Evolutionary conservation across 2,888 invertebrate species (phyloP), one percentile per base, ranked within the genome.

Genomic region (Anoplius nigerrimus): DNA sequence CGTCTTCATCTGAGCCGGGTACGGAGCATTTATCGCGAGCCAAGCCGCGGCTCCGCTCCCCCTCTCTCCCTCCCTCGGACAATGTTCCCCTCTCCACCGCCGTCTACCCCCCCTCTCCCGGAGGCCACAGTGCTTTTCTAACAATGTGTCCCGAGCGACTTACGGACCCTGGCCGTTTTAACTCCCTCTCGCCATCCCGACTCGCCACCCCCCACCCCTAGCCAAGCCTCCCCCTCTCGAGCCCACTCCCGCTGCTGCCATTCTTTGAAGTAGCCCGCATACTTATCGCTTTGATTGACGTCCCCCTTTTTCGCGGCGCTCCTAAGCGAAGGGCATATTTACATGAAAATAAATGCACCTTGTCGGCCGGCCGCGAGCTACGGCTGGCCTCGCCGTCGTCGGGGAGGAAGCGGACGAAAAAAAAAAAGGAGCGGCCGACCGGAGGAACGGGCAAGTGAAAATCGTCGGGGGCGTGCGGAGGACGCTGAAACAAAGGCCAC

Each of bases 281-380:
- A 73, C 76, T 76, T 76, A 76, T 76, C 76, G 76, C 76, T 45
- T 76, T 76, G 76, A 76, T 76, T 76, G 76, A 76, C 76, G 76
- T 76, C 61, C 76, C 75, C 76, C 61, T n/a, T 24, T 75, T 66
- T 55, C 71, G 67, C 46, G 67, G 65, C 42, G 69, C 69, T 66
- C 62, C 69, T 72, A 62, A 62, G 65, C 75, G 69, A 59, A 57
- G 65, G 70, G 64, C 76, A 66, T 75, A 76, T 76, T 76, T 76
- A 76, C 76, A 76, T 76, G 76, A 73, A 76, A 76, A 75, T 76
- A 76, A 76, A 71, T 73, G 73, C 76, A 76, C 72, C 76, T 76
- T 66, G 72, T 48, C 48, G 13, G 18, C 16, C n/a, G 16, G 48
- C 48, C 48, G 52, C 21, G 52, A 21, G 52, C 52, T 21, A 52